A percentile compares a stretch with the other conserved stretches of the same genome.
Conservation (phyloP, 2,888 invertebrate genomes). For the Cantharis flavilabris region DNA sequence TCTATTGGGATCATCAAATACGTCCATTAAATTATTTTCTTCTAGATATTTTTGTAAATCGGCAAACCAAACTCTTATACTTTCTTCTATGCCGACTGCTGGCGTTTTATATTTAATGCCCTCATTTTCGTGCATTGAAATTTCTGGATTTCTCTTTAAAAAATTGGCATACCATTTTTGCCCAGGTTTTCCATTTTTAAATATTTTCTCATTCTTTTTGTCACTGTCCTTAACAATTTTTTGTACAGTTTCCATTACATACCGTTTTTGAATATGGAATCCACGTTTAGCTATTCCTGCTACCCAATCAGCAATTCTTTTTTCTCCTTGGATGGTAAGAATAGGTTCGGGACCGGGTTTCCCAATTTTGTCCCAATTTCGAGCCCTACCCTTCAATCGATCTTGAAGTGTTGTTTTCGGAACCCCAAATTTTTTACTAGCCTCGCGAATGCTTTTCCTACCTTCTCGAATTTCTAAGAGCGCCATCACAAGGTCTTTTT, state of each 20-base stretch:
- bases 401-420: neutral
- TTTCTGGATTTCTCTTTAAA: slow-evolving; percentile 22
- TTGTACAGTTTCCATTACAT: too few relatives aligned
- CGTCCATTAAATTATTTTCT: neutral
- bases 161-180: slow-evolving; percentile 26
- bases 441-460: neutral
- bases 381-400: neutral
- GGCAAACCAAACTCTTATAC: slow-evolving; percentile 5
- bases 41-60: slow-evolving; percentile 3
- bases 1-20: slow-evolving; percentile 26
- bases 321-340: neutral
- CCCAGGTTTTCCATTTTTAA: slow-evolving; percentile 21
- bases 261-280: neutral
- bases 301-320: neutral
- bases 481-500: neutral
- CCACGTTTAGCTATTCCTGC: neutral
- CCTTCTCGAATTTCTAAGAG: neutral
- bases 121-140: slow-evolving; percentile 3
- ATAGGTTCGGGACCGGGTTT: neutral
- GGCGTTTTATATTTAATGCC: neutral
- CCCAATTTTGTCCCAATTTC: neutral
- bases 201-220: neutral
- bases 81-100: slow-evolving; percentile 3
- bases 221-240: too few relatives aligned
- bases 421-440: neutral